Conservation (phyloP, 1,140 invertebrate genomes). For the Ectropis grisescens region DNA sequence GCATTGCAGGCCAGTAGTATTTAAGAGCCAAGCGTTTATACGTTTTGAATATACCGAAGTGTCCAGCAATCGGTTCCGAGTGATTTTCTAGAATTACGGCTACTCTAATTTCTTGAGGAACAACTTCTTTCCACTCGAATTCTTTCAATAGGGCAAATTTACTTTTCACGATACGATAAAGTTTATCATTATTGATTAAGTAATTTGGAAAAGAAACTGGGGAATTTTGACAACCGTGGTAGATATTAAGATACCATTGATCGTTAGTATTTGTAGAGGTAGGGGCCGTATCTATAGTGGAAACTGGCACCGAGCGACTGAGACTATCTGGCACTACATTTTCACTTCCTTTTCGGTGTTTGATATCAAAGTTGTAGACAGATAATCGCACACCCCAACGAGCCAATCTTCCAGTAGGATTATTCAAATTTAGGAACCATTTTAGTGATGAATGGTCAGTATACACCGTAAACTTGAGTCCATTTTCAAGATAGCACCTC, state of each 20-base stretch:
- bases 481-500: not conserved
- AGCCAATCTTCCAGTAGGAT: not conserved
- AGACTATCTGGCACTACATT: not conserved
- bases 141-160: slow-evolving; percentile 10
- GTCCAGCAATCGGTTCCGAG: slow-evolving; percentile 27
- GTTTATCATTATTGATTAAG: slow-evolving; percentile 4
- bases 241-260: slow-evolving; percentile 8
- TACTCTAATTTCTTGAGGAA: slow-evolving; percentile 3
- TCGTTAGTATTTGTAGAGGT: slow-evolving; percentile 1
- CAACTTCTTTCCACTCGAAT: slow-evolving; percentile 24
- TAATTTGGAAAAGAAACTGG: slow-evolving; percentile 7
- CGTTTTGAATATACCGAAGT: slow-evolving; percentile 39
- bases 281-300: not conserved
- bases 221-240: slow-evolving; percentile 3
- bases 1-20: slow-evolving; percentile 16
- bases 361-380: not conserved
- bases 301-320: not conserved
- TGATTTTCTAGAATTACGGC: slow-evolving; percentile 15
- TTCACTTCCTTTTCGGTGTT: not conserved
- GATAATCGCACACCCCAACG: not conserved
- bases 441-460: not conserved
- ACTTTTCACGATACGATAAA: slow-evolving; percentile 13
- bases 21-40: slow-evolving; percentile 10
- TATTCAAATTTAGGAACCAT: not conserved
- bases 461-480: not conserved